phyloP scores from a whole-genome alignment of 2,888 invertebrate species.

The Dasysyrphus albostriatus region DNA sequence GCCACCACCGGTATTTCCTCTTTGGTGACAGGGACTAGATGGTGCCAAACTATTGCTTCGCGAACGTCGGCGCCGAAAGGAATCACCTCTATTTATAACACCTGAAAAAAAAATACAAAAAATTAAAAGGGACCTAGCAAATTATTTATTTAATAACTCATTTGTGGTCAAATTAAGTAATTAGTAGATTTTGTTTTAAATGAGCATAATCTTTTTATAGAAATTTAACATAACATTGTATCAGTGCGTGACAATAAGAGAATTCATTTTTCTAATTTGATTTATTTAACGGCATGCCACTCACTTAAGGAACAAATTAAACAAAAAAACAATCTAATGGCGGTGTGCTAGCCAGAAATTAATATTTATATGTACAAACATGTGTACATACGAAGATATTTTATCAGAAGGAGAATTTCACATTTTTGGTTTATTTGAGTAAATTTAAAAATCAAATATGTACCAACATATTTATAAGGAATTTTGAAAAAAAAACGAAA shows the following conservation, averaged over 20 bases:
- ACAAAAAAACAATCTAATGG: background rate
- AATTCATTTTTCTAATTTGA: constrained; percentile 33
- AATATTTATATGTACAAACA: background rate
- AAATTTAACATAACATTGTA: background rate
- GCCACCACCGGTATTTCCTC: constrained; percentile 78
- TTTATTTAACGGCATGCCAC: constrained; percentile 59
- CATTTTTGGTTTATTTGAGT: background rate
- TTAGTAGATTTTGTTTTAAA: constrained; percentile 21
- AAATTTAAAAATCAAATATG: too few relatives aligned
- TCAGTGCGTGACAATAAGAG: constrained; percentile 27
- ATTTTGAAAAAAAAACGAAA: too few relatives aligned
- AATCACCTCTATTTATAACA: constrained; percentile 96
- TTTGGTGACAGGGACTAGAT: constrained; percentile 84
- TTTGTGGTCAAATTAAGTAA: constrained; percentile 26
- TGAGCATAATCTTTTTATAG: background rate
- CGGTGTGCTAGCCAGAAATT: background rate
- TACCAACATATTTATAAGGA: too few relatives aligned
- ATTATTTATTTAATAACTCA: constrained; percentile 24
- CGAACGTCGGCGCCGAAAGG: constrained; percentile 93
- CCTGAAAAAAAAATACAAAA: constrained; percentile 85
- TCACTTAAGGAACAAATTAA: constrained; percentile 25
- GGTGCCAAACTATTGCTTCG: constrained; percentile 93
- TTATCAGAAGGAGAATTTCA: constrained; percentile 17
- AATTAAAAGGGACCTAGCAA: background rate
- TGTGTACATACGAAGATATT: background rate